phyloP scores from a whole-genome alignment of 2,888 invertebrate species.

The Sisyra nigra region DNA sequence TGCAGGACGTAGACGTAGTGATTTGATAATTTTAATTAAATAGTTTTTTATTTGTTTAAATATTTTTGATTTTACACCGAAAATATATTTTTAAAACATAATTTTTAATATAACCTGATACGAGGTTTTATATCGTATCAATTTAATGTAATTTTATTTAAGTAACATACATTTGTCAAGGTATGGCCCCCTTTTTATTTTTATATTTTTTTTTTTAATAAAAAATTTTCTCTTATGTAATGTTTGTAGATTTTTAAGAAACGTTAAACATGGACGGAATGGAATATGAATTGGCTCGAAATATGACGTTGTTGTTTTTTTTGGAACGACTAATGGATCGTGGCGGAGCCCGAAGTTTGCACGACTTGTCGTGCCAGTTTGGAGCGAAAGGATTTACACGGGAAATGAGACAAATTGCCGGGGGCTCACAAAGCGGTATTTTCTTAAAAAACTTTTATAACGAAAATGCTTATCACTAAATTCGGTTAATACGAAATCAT shows the following conservation, averaged over 20 bases:
- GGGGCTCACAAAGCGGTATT: constrained; percentile 85
- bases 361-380: constrained; percentile 97
- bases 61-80: too few relatives aligned
- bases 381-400: constrained; percentile 98
- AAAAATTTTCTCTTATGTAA: too few relatives aligned
- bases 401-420: constrained; percentile 93
- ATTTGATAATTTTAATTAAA: background rate
- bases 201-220: background rate
- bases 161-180: background rate
- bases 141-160: background rate
- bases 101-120: constrained; percentile 6
- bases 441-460: too few relatives aligned
- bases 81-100: constrained; percentile 1
- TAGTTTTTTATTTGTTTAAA: background rate
- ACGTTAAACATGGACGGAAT: constrained; percentile 90
- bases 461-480: too few relatives aligned
- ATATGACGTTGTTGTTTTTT: constrained; percentile 95
- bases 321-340: constrained; percentile 96
- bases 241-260: too few relatives aligned
- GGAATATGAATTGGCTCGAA: constrained; percentile 86
- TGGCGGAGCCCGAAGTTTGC: constrained; percentile 86
- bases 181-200: background rate
- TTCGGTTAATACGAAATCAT: too few relatives aligned
- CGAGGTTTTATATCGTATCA: constrained; percentile 9
- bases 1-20: background rate